Evolutionary conservation across 2,888 invertebrate species (phyloP), one percentile per base, ranked within the genome.

Genomic region (Melipona bicolor): DNA sequence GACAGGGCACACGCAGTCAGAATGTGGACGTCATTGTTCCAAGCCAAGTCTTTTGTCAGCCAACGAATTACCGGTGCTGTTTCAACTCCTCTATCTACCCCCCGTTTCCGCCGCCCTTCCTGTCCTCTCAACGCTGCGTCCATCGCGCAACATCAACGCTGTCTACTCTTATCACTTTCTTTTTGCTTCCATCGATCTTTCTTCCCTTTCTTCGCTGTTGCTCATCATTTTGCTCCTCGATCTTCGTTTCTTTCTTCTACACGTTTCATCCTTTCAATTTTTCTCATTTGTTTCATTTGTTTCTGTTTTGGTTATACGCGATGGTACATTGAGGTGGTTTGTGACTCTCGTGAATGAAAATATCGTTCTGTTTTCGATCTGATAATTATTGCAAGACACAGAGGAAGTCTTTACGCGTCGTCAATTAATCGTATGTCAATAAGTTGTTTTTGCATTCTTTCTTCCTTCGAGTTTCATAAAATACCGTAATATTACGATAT

Each of bases 1-100:
- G 56, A 69, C 72, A 36, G 74, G 54, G 70, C 67, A 64, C 73
- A 79, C 83, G 75, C 81, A 65, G 87, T 72, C 80, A 71, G 73
- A 65, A 83, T 73, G 86, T 83, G 81, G 85, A 85, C 85, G 84
- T 89, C 88, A 91, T 92, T 92, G 92, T 92, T 89, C 83, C 78
- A 77, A 75, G n/a, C 65, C 82, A 80, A 81, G 80, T 77, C 90
- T 89, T 91, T 92, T 92, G 91, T 92, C 91, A 88, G 87, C 88
- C 88, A 92, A 91, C 90, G 92, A 92, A 92, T 93, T 92, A 93
- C 89, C 90, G 87, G 91, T 91, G 88, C 90, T 90, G 90, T 91
- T 92, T 92, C 91, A 88, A 83, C 73, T 71, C 71, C 76, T 71
- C 86, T 74, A 73, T 24, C 72, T 64, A 32, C 32, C 5, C 24